Evolutionary conservation across 1,140 invertebrate genomes (phyloP).

Genomic region (Cyclargus thomasi): DNA sequence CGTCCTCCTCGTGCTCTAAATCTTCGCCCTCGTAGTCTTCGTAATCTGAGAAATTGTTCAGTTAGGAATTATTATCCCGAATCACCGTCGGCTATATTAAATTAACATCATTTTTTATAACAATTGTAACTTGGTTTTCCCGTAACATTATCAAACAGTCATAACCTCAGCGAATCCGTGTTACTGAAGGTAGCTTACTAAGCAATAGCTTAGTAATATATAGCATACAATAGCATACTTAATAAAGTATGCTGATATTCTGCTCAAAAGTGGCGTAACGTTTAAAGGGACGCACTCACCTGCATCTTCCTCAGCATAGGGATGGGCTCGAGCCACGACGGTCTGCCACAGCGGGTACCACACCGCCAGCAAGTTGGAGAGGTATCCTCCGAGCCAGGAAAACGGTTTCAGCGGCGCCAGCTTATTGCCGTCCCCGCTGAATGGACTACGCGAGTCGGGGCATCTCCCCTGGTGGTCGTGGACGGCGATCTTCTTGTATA

Average conservation of each 20-base stretch:
- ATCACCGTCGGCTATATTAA: too few relatives aligned
- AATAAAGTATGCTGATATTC: too few relatives aligned
- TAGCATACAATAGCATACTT: too few relatives aligned
- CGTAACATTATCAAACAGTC: too few relatives aligned
- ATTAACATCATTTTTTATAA: too few relatives aligned
- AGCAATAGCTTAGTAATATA: too few relatives aligned
- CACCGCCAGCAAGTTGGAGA: slow-evolving; percentile 58
- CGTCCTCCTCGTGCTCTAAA: slow-evolving; percentile 67
- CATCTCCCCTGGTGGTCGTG: slow-evolving; percentile 93
- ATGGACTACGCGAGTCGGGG: slow-evolving; percentile 83
- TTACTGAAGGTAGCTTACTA: too few relatives aligned
- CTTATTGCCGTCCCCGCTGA: slow-evolving; percentile 77
- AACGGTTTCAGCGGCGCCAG: slow-evolving; percentile 68
- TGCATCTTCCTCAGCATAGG: slow-evolving; percentile 65
- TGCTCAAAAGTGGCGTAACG: too few relatives aligned
- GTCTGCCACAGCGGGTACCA: slow-evolving; percentile 68
- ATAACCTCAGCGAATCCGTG: too few relatives aligned
- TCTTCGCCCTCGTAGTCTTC: slow-evolving; percentile 65
- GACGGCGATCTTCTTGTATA: slow-evolving; percentile 90
- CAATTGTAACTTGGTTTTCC: too few relatives aligned
- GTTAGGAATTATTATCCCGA: not conserved
- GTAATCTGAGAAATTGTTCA: slow-evolving; percentile 37
- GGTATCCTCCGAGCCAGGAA: slow-evolving; percentile 71
- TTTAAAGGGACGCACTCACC: too few relatives aligned
- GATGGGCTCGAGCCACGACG: slow-evolving; percentile 40